Conservation (phyloP, 2,888 invertebrate species). For the Tetragnatha montana region DNA sequence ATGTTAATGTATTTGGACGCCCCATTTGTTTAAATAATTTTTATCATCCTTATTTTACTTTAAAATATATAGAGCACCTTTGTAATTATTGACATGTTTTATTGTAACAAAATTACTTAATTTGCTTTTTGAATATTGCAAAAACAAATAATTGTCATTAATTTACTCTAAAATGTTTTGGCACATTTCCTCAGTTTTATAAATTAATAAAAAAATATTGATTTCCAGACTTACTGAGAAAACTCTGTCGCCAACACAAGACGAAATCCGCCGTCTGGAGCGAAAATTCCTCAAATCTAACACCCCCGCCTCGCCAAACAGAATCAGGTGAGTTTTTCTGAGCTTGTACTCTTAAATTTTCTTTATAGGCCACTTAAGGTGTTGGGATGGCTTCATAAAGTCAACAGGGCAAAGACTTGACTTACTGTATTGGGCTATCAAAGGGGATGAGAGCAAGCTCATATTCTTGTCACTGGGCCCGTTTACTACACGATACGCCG, state of each 20-base stretch:
- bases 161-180: no score
- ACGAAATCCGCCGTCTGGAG: background rate
- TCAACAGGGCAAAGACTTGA: constrained; percentile 68
- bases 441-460: constrained; percentile 59
- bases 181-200: no score
- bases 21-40: no score
- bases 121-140: no score
- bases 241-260: background rate
- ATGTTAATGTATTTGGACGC: no score
- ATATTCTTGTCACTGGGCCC: constrained; percentile 61
- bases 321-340: constrained; percentile 67
- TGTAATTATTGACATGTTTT: no score
- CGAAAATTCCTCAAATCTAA: constrained; percentile 17
- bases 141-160: no score
- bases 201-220: background rate
- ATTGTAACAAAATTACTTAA: no score
- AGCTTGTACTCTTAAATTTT: constrained; percentile 69
- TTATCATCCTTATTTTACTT: background rate
- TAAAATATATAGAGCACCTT: no score
- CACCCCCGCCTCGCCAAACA: constrained; percentile 8
- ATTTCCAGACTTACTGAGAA: constrained; percentile 8
- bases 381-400: constrained; percentile 70
- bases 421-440: constrained; percentile 67
- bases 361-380: constrained; percentile 71
- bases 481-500: constrained; percentile 53